phyloP scores from a whole-genome alignment of 2,113 vertebrate genomes.

The Solea solea region DNA sequence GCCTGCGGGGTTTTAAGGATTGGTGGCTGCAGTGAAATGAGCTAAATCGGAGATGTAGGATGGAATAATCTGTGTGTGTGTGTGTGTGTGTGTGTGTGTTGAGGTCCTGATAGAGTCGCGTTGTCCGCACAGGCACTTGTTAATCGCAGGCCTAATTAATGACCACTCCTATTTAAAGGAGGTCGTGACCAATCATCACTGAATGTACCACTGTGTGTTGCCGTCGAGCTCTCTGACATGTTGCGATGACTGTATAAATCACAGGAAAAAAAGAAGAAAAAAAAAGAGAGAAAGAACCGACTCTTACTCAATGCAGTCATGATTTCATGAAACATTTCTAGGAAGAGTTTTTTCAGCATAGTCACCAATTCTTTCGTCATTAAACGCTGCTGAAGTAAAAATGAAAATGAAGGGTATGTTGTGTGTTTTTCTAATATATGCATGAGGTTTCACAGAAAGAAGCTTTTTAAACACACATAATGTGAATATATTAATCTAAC shows the following conservation, averaged over 20 bases:
- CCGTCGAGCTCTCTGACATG: conserved; percentile 41
- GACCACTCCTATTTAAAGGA: conserved; percentile 23
- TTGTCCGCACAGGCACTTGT: conserved; percentile 49
- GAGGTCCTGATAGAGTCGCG: conserved; percentile 43
- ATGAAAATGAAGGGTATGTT: conserved; percentile 5
- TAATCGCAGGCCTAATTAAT: conserved; percentile 43
- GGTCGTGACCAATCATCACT: conserved; percentile 45
- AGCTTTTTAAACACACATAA: no score
- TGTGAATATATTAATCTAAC: no score
- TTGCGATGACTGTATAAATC: conserved; percentile 39
- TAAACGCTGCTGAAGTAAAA: conserved; percentile 29
- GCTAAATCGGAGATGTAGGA: conserved; percentile 41
- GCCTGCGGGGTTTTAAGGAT: conserved; percentile 58
- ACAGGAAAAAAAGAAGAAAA: conserved; percentile 24
- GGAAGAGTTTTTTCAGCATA: conserved; percentile 16
- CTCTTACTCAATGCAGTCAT: conserved; percentile 44
- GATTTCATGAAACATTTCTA: conserved; percentile 24
- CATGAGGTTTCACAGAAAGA: no score
- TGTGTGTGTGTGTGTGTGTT: conserved; percentile 35
- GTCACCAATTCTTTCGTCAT: conserved; percentile 34
- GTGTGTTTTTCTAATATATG: neutral
- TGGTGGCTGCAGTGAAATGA: conserved; percentile 27
- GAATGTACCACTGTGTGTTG: conserved; percentile 56
- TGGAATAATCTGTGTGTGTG: conserved; percentile 24
- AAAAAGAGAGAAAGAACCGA: conserved; percentile 13